A percentile compares a stretch with the other conserved stretches of the same genome.
phyloP scores from a whole-genome alignment of 2,113 vertebrate genomes.

The Toxotes jaculatrix region DNA sequence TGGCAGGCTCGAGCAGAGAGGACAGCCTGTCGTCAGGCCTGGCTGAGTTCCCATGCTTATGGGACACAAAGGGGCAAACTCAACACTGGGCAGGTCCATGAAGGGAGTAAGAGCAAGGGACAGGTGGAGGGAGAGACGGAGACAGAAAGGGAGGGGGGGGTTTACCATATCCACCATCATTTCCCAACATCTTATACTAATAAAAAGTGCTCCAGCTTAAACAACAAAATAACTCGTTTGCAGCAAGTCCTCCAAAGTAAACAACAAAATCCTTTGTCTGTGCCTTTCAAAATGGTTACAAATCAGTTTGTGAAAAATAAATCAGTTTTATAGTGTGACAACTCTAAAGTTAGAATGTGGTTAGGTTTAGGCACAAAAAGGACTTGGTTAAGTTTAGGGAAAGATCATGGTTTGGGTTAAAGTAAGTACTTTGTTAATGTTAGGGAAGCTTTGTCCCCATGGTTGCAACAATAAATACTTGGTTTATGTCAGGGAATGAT shows the following conservation, averaged over 20 bases:
- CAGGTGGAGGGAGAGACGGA: constrained; percentile 26
- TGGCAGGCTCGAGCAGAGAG: constrained; percentile 42
- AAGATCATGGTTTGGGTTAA: background rate
- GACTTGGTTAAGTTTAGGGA: background rate
- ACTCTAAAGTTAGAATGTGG: background rate
- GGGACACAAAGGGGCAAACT: constrained; percentile 26
- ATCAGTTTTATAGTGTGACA: too few relatives aligned
- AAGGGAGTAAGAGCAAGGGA: constrained; percentile 5
- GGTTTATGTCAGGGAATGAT: background rate
- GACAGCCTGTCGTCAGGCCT: constrained; percentile 46
- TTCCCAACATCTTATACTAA: background rate
- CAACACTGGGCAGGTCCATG: background rate
- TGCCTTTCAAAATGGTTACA: background rate
- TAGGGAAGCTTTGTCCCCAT: background rate
- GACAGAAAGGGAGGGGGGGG: background rate
- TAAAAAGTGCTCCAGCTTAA: background rate
- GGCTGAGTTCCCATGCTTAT: constrained; percentile 14
- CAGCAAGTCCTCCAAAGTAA: background rate
- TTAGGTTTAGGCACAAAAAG: background rate
- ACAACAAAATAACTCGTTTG: background rate
- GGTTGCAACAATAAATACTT: background rate
- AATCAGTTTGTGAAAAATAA: background rate
- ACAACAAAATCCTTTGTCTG: background rate
- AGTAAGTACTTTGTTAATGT: background rate
- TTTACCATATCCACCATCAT: background rate